Percentiles rank a stretch among this genome's conserved stretches.
These are phyloP conservation scores for Lytechinus pictus DNA, from an alignment of 35 echinoderm and acorn worm genomes.

Conservation along the genomic window DNA sequence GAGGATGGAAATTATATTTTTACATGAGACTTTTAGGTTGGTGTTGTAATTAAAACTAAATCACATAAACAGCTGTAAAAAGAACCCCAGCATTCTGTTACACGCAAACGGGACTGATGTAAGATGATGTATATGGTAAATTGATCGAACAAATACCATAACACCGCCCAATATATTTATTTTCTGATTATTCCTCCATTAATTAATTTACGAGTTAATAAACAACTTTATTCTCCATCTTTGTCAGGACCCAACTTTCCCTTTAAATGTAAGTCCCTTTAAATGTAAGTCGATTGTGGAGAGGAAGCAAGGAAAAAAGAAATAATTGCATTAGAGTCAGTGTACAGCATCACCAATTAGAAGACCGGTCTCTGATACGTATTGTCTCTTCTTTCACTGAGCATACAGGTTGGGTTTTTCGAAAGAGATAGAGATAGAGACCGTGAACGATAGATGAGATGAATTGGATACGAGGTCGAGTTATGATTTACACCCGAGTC, in stretches of 20 bases:
- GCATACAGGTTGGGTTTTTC: neutral
- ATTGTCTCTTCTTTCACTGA: slow-evolving; percentile 10
- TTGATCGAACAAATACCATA: too few relatives aligned
- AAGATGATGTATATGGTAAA: too few relatives aligned
- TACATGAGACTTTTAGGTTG: too few relatives aligned
- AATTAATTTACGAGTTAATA: too few relatives aligned
- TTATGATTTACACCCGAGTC: neutral
- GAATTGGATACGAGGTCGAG: neutral
- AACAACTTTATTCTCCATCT: too few relatives aligned
- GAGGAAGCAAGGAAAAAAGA: neutral
- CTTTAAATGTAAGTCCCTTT: neutral
- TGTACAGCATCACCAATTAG: slow-evolving; percentile 11
- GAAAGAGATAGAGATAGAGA: neutral
- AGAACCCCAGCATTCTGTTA: too few relatives aligned
- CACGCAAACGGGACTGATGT: too few relatives aligned
- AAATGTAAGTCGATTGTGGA: neutral
- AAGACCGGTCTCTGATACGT: neutral
- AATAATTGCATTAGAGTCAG: slow-evolving; percentile 5
- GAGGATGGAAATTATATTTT: too few relatives aligned
- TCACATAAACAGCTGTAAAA: too few relatives aligned
- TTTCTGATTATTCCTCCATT: too few relatives aligned
- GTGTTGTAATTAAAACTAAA: too few relatives aligned
- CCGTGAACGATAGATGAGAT: neutral
- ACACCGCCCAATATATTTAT: too few relatives aligned
- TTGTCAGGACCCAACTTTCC: neutral